These are phyloP conservation scores for Enteromius fasciolatus DNA, from an alignment of 2,797 vertebrate species.

Conservation along the genomic window DNA sequence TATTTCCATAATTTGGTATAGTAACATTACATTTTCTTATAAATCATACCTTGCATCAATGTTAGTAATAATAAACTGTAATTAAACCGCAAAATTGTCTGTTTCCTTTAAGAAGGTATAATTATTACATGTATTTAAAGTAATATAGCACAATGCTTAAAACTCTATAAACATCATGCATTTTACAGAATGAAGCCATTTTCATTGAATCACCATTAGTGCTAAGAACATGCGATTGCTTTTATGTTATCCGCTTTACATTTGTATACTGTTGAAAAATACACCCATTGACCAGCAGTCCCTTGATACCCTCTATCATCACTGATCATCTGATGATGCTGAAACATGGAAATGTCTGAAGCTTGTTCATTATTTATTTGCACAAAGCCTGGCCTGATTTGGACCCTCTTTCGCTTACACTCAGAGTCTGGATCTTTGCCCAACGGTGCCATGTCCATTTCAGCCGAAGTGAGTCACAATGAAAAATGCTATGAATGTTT, in stretches of 20 bases:
- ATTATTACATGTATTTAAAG: neutral
- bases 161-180: too few relatives aligned
- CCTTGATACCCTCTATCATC: constrained; percentile 32
- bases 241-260: neutral
- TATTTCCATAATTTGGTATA: neutral
- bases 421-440: constrained; percentile 62
- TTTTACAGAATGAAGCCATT: neutral
- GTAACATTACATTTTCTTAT: neutral
- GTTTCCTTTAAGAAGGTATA: neutral
- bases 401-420: constrained; percentile 65
- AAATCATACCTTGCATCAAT: neutral
- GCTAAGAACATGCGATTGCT: neutral
- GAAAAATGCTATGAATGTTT: constrained; percentile 77
- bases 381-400: constrained; percentile 49
- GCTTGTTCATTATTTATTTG: constrained; percentile 37
- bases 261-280: constrained; percentile 13
- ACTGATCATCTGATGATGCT: constrained; percentile 38
- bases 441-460: constrained; percentile 67
- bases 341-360: constrained; percentile 36
- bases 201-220: neutral
- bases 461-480: constrained; percentile 75
- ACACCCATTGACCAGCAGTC: constrained; percentile 13
- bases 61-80: neutral
- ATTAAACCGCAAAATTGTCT: neutral
- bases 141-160: too few relatives aligned